phyloP scores from a whole-genome alignment of 2,113 vertebrate species.

The Rhizomys pruinosus region DNA sequence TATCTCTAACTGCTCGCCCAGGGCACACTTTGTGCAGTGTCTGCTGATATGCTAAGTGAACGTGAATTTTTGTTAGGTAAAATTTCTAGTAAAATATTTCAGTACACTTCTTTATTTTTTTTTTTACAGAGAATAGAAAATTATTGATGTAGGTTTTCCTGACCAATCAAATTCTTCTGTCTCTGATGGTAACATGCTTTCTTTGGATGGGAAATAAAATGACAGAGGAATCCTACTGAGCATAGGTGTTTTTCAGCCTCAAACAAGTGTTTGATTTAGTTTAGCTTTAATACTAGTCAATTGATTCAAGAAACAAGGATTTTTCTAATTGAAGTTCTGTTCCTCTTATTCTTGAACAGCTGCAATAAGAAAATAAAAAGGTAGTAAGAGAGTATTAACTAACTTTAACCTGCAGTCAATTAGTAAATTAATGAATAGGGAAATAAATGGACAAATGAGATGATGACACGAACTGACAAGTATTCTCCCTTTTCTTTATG shows the following conservation, averaged over 20 bases:
- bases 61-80: neutral
- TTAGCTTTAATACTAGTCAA: neutral
- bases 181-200: neutral
- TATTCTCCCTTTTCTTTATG: neutral
- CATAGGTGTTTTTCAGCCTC: neutral
- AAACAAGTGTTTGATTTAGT: neutral
- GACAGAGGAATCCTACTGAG: neutral
- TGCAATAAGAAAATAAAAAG: neutral
- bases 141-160: neutral
- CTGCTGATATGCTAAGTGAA: neutral
- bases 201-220: neutral
- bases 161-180: constrained; percentile 21
- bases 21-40: neutral
- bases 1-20: neutral
- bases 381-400: neutral
- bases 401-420: neutral
- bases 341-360: neutral
- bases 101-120: neutral
- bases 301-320: neutral
- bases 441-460: neutral
- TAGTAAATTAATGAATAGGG: neutral
- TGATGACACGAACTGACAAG: constrained; percentile 7
- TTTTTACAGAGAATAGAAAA: constrained; percentile 4
- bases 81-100: neutral
- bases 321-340: neutral